Base-by-base conservation (phyloP, 1,140 invertebrate genomes). In the Oreohelix idahoensis region DNA sequence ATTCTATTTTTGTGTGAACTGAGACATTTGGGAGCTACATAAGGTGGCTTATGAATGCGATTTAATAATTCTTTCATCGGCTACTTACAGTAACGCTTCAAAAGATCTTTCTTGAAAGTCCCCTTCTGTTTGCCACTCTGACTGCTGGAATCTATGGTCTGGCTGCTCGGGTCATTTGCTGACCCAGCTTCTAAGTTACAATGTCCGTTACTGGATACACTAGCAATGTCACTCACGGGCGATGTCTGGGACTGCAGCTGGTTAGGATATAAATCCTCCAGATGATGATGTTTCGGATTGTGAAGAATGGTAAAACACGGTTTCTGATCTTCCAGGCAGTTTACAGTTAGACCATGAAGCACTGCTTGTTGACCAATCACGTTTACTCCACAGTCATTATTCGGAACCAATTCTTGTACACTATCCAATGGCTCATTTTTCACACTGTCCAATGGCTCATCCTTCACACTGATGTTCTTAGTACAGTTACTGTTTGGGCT, bases 31-130 rank as follows among this genome's bases (percentile, higher is more conserved):
- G n/a, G n/a, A n/a, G n/a, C n/a, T n/a, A n/a, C n/a, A n/a, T n/a
- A n/a, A n/a, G n/a, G n/a, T n/a, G n/a, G n/a, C n/a, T n/a, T n/a
- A n/a, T n/a, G n/a, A n/a, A n/a, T n/a, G n/a, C n/a, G n/a, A n/a
- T n/a, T n/a, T n/a, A n/a, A n/a, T n/a, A n/a, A n/a, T n/a, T n/a
- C n/a, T n/a, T n/a, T n/a, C n/a, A n/a, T n/a, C n/a, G 23, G 58
- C 63, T 51, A 88, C 87, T 88, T 84, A 88, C 87, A 84, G 76
- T 88, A 88, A 69, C 87, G 83, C 71, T 87, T 88, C 35, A 88
- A 66, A 20, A 88, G 77, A 51, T 85, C 84, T 53, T 88, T 88
- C 82, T 88, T 88, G 83, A 87, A 88, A 8, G 86, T 86, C 66
- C 82, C 32, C 29, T 36, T 49, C 58, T 58, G 38, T 69, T 51